Conservation (phyloP, 2,888 invertebrate genomes). For the Serrognathus titanus region DNA sequence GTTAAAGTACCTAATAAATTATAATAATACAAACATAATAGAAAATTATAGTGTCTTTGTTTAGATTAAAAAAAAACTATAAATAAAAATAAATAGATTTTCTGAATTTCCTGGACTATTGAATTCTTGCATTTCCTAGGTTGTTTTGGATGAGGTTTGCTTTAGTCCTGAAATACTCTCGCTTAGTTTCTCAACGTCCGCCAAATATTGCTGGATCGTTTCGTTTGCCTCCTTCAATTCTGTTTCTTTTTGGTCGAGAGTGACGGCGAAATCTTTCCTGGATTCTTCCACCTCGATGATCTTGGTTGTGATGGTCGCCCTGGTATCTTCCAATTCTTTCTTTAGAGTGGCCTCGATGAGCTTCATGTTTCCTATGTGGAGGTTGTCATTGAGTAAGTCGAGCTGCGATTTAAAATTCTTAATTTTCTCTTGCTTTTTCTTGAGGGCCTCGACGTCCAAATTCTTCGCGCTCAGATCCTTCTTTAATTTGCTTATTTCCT, state of each 20-base stretch:
- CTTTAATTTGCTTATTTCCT: conserved; percentile 40
- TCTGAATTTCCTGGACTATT: too few relatives aligned
- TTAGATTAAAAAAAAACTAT: too few relatives aligned
- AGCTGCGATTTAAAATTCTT: conserved; percentile 42
- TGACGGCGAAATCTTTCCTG: conserved; percentile 38
- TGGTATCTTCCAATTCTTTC: conserved; percentile 42
- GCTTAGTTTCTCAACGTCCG: conserved; percentile 30
- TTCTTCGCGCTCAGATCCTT: conserved; percentile 53
- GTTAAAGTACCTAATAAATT: too few relatives aligned
- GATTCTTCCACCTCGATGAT: conserved; percentile 41
- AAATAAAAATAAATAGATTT: too few relatives aligned
- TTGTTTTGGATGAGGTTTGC: conserved; percentile 20
- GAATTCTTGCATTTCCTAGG: conserved; percentile 25
- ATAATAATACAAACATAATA: too few relatives aligned
- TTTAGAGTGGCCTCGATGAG: conserved; percentile 36
- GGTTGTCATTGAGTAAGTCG: conserved; percentile 40
- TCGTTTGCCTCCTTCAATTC: conserved; percentile 37
- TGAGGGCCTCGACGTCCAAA: conserved; percentile 52
- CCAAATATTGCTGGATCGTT: conserved; percentile 21
- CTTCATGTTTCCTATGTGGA: conserved; percentile 41
- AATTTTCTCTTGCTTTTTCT: conserved; percentile 32
- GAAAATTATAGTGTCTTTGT: too few relatives aligned
- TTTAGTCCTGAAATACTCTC: conserved; percentile 29
- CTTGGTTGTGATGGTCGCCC: conserved; percentile 41
- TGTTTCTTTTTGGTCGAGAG: conserved; percentile 31